Base-by-base conservation (phyloP, 2,888 invertebrate species). In the Diplazon laetatorius region DNA sequence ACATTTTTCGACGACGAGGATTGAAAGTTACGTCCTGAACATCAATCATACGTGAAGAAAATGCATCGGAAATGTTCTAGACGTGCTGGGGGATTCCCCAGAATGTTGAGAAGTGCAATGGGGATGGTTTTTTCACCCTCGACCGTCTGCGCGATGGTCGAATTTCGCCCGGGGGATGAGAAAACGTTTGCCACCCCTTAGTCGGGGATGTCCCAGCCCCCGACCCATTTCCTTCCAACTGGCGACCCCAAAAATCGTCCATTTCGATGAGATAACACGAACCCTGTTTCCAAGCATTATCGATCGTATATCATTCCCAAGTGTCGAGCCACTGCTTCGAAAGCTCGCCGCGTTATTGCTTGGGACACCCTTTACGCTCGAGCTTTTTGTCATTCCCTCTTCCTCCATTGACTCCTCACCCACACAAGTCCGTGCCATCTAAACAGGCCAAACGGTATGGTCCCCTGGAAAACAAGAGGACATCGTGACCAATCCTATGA, bases 191-290 rank as follows among this genome's bases (percentile, higher is more conserved):
- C n/a, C n/a, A n/a, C n/a, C n/a, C n/a, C n/a, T n/a, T n/a, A n/a
- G n/a, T n/a, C n/a, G n/a, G n/a, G n/a, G n/a, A 35, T 52, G 59
- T 30, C 12, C 25, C n/a, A n/a, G 52, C 22, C 52, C 30, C 50
- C n/a, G 60, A 8, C 22, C 18, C 42, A 50, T 52, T 48, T 42
- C 39, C 30, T 55, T 42, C 30, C 37, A 37, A 62, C 16, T 16
- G 35, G 35, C 46, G 50, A 46, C 46, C 44, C 55, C n/a, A 39
- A 69, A 69, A 52, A 46, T 57, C 63, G 25, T 63, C 69, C 48
- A 63, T 76, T 69, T 30, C 35, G 22, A 55, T n/a, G 48, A 76
- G 75, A 70, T 76, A 76, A 68, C 57, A 69, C 18, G 20, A 25
- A 52, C 68, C 30, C 37, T 55, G 18, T 68, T 20, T 42, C 30